Percentiles rank a stretch among this genome's conserved stretches.
phyloP scores from a whole-genome alignment of 1,140 invertebrate species.

The Drusus annulatus region DNA sequence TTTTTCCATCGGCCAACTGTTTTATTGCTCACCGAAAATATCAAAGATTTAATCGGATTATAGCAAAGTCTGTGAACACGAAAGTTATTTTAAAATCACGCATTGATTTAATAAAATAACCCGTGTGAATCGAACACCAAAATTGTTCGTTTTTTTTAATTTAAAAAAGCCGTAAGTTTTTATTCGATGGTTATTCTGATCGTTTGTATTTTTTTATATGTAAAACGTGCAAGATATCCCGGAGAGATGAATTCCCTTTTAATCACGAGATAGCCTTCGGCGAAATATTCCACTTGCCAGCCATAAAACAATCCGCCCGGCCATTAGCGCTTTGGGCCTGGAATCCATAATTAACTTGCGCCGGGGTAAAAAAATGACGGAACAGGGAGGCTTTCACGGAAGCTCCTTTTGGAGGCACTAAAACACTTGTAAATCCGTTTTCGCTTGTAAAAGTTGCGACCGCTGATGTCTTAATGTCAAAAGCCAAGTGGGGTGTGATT shows the following conservation, averaged over 20 bases:
- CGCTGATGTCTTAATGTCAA: not conserved
- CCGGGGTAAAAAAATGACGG: not conserved
- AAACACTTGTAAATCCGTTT: conserved; percentile 20
- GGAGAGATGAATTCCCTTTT: not conserved
- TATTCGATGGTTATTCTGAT: no score
- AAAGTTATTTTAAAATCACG: no score
- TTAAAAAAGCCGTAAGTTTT: no score
- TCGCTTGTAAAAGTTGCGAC: not conserved
- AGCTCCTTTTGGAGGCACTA: not conserved
- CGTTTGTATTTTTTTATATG: no score
- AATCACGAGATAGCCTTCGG: no score
- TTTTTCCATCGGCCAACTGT: no score
- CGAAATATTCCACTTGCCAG: not conserved
- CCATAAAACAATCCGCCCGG: not conserved
- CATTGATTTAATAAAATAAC: no score
- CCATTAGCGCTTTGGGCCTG: not conserved
- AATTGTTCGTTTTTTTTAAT: no score
- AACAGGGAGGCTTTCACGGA: not conserved
- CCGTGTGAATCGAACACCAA: no score
- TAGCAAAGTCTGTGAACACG: no score
- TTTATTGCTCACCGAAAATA: no score
- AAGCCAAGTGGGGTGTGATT: not conserved
- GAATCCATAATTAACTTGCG: conserved; percentile 9
- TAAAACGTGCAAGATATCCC: not conserved
- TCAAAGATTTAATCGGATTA: no score